Conservation (phyloP, 2,888 invertebrate species). For the Pyralis farinalis region DNA sequence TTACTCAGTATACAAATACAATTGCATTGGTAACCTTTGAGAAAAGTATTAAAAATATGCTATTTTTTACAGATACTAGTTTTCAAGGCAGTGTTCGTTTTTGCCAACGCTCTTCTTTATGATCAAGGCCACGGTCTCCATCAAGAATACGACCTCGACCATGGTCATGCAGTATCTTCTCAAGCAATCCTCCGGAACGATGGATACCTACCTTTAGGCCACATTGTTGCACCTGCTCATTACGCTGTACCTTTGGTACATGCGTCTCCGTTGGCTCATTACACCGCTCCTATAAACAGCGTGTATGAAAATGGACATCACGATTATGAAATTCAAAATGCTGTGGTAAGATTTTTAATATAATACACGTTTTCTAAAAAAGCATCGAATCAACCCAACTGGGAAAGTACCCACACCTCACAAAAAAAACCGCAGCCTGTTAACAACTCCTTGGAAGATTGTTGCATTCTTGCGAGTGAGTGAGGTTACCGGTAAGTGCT, state of each 20-base stretch:
- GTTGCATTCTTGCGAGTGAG: too few relatives aligned
- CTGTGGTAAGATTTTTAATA: not conserved
- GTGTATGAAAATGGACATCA: conserved; percentile 36
- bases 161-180: conserved; percentile 57
- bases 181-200: conserved; percentile 61
- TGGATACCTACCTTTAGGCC: conserved; percentile 30
- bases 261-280: conserved; percentile 37
- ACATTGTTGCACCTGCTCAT: conserved; percentile 33
- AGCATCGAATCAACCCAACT: too few relatives aligned
- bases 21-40: too few relatives aligned
- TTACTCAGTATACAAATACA: too few relatives aligned
- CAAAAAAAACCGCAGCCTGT: too few relatives aligned
- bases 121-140: conserved; percentile 33
- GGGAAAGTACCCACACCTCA: too few relatives aligned
- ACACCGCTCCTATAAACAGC: conserved; percentile 31
- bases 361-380: too few relatives aligned
- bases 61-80: conserved; percentile 54
- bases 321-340: conserved; percentile 40
- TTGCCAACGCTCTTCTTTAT: conserved; percentile 50
- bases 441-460: too few relatives aligned
- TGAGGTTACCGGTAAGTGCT: too few relatives aligned
- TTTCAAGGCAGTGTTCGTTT: conserved; percentile 60
- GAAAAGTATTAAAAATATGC: too few relatives aligned
- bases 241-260: conserved; percentile 40
- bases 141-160: conserved; percentile 24